Conservation (phyloP, 2,113 vertebrate species). For the Datnioides undecimradiatus region DNA sequence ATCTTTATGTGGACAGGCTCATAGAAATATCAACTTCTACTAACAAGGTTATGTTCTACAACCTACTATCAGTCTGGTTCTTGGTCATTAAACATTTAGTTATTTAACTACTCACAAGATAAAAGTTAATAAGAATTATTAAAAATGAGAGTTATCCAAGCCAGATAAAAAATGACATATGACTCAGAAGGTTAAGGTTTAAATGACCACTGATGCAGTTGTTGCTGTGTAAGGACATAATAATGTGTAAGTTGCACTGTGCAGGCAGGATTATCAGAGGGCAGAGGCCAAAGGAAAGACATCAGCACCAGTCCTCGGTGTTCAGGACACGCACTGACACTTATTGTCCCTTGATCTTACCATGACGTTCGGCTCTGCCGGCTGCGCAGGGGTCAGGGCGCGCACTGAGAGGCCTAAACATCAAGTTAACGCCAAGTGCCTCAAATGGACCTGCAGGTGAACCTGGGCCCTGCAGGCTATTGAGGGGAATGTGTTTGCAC, state of each 20-base stretch:
- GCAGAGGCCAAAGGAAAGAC: slow-evolving; percentile 18
- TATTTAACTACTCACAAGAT: background rate
- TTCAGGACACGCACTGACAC: background rate
- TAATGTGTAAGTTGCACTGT: background rate
- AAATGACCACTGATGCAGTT: background rate
- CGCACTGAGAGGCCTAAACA: background rate
- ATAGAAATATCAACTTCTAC: background rate
- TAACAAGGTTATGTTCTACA: background rate
- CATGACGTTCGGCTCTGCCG: background rate
- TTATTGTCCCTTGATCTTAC: background rate
- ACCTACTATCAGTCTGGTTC: background rate
- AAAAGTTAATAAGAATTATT: background rate
- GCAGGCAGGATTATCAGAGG: background rate
- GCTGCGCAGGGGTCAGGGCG: background rate
- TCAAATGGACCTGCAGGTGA: background rate
- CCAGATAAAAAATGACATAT: background rate
- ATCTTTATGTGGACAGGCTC: background rate
- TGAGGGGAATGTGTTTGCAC: background rate
- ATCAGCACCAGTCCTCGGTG: background rate
- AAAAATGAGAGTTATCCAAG: background rate
- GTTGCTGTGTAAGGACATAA: too few species aligned
- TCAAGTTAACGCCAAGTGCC: slow-evolving; percentile 16
- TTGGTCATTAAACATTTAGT: background rate
- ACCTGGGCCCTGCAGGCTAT: background rate
- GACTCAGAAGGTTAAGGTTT: background rate